Percentiles rank a stretch among this genome's conserved stretches.
Evolutionary conservation across 35 echinoderm and acorn worm species (phyloP).

Genomic region (Lytechinus pictus): DNA sequence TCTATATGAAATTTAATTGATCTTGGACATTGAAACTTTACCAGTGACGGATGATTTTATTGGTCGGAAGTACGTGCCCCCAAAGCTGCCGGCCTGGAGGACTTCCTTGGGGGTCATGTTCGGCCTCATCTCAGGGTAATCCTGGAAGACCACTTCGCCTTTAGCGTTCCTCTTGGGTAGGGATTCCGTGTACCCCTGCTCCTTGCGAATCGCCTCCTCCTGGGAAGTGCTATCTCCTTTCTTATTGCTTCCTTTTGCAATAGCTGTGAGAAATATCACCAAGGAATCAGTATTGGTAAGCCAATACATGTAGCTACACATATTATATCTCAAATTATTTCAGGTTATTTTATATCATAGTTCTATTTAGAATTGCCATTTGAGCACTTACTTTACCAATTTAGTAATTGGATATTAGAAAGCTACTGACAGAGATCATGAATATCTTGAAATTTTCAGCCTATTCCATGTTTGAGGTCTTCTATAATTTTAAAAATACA

Average conservation of each 20-base stretch:
- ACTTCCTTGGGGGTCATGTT: constrained; percentile 86
- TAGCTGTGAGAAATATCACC: neutral
- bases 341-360: neutral
- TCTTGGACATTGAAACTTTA: too few species aligned
- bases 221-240: neutral
- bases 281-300: neutral
- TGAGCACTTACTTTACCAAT: neutral
- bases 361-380: neutral
- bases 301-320: neutral
- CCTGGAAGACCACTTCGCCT: constrained; percentile 73
- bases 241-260: neutral
- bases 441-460: too few species aligned
- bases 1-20: too few species aligned
- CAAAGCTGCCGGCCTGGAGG: constrained; percentile 87
- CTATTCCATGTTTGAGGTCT: too few species aligned
- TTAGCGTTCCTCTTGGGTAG: constrained; percentile 72
- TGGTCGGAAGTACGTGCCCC: constrained; percentile 88
- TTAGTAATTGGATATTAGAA: neutral
- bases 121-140: constrained; percentile 66
- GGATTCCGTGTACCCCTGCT: constrained; percentile 49
- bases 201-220: constrained; percentile 55
- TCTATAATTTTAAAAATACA: too few species aligned
- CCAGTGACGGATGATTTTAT: constrained; percentile 90
- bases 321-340: neutral
- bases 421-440: too few species aligned